These are phyloP conservation scores for Melanerpes aurifrons DNA, from an alignment of 2,113 vertebrate genomes.

Conservation along the genomic window DNA sequence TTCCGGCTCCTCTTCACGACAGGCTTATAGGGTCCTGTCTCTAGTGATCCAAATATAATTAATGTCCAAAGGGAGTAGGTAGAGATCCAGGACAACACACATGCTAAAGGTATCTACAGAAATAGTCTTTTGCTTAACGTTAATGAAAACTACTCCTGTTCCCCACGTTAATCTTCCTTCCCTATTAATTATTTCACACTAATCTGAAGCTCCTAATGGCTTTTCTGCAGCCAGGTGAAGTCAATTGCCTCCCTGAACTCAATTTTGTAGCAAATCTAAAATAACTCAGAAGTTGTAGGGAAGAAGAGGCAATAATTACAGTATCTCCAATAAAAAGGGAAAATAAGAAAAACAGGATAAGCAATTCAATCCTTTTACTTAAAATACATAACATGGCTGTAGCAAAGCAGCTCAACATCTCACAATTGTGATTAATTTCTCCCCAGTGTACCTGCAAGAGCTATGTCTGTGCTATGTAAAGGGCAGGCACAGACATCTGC, in stretches of 20 bases:
- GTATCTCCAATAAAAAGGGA: background rate
- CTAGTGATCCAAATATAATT: background rate
- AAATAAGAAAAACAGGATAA: background rate
- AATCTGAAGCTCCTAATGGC: slow-evolving; percentile 53
- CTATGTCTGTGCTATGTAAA: background rate
- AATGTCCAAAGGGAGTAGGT: background rate
- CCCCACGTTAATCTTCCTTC: background rate
- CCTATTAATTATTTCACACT: slow-evolving; percentile 57
- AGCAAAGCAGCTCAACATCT: background rate
- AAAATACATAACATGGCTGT: rapidly evolving
- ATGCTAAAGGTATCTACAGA: background rate
- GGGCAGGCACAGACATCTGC: background rate
- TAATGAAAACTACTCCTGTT: background rate
- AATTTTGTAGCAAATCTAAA: background rate
- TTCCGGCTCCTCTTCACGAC: background rate
- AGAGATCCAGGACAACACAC: background rate
- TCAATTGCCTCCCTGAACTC: slow-evolving; percentile 14
- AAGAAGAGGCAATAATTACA: background rate
- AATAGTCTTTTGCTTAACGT: background rate
- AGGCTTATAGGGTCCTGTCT: background rate
- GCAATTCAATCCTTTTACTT: background rate
- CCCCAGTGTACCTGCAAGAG: background rate
- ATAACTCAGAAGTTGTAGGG: background rate
- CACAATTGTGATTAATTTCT: background rate
- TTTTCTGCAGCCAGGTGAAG: slow-evolving; percentile 58